These are phyloP conservation scores for Philopedon plagiatum DNA, from an alignment of 2,888 invertebrate genomes.

Conservation along the genomic window DNA sequence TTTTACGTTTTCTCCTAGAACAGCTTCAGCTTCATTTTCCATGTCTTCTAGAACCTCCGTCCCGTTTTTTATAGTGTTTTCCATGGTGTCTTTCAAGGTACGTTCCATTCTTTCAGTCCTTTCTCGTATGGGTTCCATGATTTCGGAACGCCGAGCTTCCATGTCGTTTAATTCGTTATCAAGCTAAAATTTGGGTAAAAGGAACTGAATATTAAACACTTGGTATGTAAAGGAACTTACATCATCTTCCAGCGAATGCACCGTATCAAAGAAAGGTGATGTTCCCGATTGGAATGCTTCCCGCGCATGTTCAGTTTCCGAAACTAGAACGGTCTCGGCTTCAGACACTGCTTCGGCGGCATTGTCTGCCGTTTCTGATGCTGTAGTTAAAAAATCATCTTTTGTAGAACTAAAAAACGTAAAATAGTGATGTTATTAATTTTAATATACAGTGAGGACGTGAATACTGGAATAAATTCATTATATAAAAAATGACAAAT, in stretches of 20 bases:
- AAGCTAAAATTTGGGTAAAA: slow-evolving; percentile 6
- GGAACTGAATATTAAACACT: not conserved
- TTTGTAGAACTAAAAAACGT: slow-evolving; percentile 25
- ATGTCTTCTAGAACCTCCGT: slow-evolving; percentile 58
- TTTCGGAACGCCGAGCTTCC: slow-evolving; percentile 24
- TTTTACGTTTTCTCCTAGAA: slow-evolving; percentile 59
- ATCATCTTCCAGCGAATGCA: slow-evolving; percentile 51
- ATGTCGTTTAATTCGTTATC: slow-evolving; percentile 22
- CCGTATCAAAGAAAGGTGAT: slow-evolving; percentile 55
- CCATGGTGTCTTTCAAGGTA: slow-evolving; percentile 51
- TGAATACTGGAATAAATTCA: too few relatives aligned
- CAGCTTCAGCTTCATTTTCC: slow-evolving; percentile 58
- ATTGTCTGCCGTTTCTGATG: slow-evolving; percentile 59
- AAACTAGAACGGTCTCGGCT: slow-evolving; percentile 63
- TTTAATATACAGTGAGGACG: too few relatives aligned
- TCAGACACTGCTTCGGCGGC: slow-evolving; percentile 63
- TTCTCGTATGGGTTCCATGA: not conserved
- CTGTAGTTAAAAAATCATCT: slow-evolving; percentile 23
- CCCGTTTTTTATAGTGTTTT: slow-evolving; percentile 55
- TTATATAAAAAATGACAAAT: too few relatives aligned
- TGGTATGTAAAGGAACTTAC: slow-evolving; percentile 16
- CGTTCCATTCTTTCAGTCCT: slow-evolving; percentile 43
- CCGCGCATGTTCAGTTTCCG: slow-evolving; percentile 60
- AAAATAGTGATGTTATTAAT: not conserved
- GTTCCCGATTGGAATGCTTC: slow-evolving; percentile 46